phyloP scores from a whole-genome alignment of 2,113 vertebrate genomes.

The Mola mola region DNA sequence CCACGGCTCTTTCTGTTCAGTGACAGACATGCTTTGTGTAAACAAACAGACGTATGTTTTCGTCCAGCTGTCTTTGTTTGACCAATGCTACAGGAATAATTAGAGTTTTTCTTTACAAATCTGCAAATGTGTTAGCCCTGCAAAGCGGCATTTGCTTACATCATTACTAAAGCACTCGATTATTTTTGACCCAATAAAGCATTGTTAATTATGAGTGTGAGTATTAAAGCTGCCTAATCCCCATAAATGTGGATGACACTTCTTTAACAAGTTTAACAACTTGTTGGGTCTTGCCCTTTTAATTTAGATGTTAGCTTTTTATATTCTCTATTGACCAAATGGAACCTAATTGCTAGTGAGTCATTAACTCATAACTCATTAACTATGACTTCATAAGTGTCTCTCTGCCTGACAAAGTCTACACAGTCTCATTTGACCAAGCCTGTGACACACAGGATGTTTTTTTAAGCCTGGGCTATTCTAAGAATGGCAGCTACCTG shows the following conservation, averaged over 20 bases:
- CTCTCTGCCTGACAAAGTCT: neutral
- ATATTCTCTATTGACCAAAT: slow-evolving; percentile 14
- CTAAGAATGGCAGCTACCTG: slow-evolving; percentile 55
- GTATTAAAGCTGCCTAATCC: slow-evolving; percentile 70
- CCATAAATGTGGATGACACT: slow-evolving; percentile 71
- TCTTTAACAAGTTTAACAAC: slow-evolving; percentile 45
- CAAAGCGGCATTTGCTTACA: slow-evolving; percentile 18
- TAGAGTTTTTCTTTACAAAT: slow-evolving; percentile 17
- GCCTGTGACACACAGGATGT: slow-evolving; percentile 54
- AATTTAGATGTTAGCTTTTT: slow-evolving; percentile 28
- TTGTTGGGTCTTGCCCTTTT: slow-evolving; percentile 45
- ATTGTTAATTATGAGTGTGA: slow-evolving; percentile 63
- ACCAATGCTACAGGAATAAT: neutral
- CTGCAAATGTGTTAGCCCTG: slow-evolving; percentile 15
- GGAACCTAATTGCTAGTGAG: slow-evolving; percentile 47
- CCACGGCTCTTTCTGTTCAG: slow-evolving; percentile 21
- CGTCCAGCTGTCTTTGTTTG: neutral
- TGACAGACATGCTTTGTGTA: slow-evolving; percentile 27
- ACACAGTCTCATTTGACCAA: slow-evolving; percentile 12
- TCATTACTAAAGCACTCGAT: too few species aligned
- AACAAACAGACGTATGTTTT: slow-evolving; percentile 19
- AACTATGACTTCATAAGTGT: slow-evolving; percentile 55
- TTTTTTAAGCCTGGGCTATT: slow-evolving; percentile 60
- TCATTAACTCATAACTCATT: slow-evolving; percentile 53
- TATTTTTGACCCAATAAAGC: slow-evolving; percentile 17